These are phyloP conservation scores for Tetramorium bicarinatum DNA, from an alignment of 2,888 invertebrate genomes.

Conservation along the genomic window DNA sequence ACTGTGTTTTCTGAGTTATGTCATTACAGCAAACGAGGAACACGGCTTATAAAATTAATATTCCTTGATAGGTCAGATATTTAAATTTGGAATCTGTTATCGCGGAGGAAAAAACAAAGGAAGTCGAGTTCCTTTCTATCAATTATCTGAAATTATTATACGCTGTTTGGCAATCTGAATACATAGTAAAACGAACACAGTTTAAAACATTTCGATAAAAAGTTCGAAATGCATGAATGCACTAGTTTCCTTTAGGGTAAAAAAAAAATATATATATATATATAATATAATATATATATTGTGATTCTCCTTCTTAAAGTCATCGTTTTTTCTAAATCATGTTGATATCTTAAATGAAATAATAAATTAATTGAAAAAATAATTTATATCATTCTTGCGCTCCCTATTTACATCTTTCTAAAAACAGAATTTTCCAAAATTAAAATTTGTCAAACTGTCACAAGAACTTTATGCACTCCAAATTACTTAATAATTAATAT, in stretches of 20 bases:
- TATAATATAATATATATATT: no score
- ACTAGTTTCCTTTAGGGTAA: not conserved
- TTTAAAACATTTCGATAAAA: not conserved
- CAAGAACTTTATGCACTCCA: not conserved
- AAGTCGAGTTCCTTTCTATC: slow-evolving; percentile 66
- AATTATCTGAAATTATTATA: not conserved
- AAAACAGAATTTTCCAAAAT: not conserved
- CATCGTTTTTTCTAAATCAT: not conserved
- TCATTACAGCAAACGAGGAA: no score
- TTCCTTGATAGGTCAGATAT: slow-evolving; percentile 24
- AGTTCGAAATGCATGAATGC: not conserved
- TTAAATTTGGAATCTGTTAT: slow-evolving; percentile 65
- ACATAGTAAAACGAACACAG: not conserved
- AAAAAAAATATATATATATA: not conserved
- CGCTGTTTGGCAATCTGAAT: not conserved
- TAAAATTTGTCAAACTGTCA: not conserved
- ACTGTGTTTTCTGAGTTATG: no score
- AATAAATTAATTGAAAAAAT: not conserved
- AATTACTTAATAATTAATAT: slow-evolving; percentile 4
- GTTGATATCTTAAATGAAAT: not conserved
- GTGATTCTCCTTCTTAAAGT: no score
- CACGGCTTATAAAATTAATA: not conserved
- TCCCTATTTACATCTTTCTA: not conserved
- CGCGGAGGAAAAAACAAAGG: slow-evolving; percentile 59
- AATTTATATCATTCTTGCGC: not conserved